phyloP scores from a whole-genome alignment of 1,140 invertebrate species.

The Ceratina australensis region DNA sequence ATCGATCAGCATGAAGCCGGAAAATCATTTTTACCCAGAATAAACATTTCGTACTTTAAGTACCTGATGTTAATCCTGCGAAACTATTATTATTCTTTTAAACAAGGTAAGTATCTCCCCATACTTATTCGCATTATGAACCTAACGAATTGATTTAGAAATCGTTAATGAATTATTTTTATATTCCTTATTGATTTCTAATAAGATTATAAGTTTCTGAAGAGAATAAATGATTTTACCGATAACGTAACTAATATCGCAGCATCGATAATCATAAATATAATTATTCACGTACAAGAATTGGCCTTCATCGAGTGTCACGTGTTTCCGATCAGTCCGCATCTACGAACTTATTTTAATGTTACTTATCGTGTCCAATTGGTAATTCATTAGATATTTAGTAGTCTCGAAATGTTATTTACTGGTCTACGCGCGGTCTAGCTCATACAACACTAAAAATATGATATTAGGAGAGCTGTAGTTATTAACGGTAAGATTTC shows the following conservation, averaged over 20 bases:
- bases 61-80: background rate
- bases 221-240: background rate
- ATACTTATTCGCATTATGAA: too few relatives aligned
- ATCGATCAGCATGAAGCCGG: background rate
- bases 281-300: background rate
- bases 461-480: constrained; percentile 14
- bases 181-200: background rate
- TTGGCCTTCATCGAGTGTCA: constrained; percentile 12
- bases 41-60: too few relatives aligned
- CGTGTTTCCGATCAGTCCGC: constrained; percentile 35
- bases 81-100: background rate
- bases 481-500: constrained; percentile 13
- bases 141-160: too few relatives aligned
- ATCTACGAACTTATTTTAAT: constrained; percentile 28
- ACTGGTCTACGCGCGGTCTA: constrained; percentile 5
- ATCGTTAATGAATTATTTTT: too few relatives aligned
- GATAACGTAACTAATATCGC: too few relatives aligned
- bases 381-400: constrained; percentile 16
- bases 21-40: background rate
- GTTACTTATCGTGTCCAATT: constrained; percentile 9
- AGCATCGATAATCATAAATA: too few relatives aligned
- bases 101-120: too few relatives aligned
- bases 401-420: constrained; percentile 30
- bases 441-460: constrained; percentile 16
- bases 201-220: background rate